phyloP scores from a whole-genome alignment of 2,113 vertebrate species.

The Cebus imitator region DNA sequence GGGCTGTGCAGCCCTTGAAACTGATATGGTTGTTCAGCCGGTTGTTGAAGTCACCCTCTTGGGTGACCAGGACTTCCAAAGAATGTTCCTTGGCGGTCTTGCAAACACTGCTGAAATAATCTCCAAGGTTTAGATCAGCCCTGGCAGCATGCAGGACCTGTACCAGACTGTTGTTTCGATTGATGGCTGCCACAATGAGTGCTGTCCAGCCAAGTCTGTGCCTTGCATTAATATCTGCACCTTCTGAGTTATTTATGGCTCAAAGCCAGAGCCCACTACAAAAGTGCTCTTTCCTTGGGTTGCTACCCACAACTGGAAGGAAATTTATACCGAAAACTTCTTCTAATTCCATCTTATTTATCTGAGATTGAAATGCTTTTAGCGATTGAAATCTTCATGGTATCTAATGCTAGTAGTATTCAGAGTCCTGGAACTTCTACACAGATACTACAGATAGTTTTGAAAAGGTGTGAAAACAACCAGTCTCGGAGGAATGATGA shows the following conservation, averaged over 20 bases:
- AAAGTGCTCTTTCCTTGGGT: slow-evolving; percentile 85
- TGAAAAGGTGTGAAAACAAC: slow-evolving; percentile 90
- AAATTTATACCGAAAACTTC: slow-evolving; percentile 81
- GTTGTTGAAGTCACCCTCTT: slow-evolving; percentile 97
- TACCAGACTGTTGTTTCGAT: slow-evolving; percentile 90
- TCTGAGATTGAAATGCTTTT: slow-evolving; percentile 94
- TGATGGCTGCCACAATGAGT: slow-evolving; percentile 96
- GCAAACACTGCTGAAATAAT: slow-evolving; percentile 95
- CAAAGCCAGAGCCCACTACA: too few species aligned
- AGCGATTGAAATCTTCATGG: slow-evolving; percentile 92
- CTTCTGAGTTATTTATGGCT: too few species aligned
- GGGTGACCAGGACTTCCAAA: slow-evolving; percentile 94
- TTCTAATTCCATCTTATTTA: slow-evolving; percentile 87
- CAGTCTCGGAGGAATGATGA: slow-evolving; percentile 78
- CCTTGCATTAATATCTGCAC: slow-evolving; percentile 87
- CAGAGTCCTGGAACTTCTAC: slow-evolving; percentile 74
- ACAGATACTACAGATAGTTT: slow-evolving; percentile 87
- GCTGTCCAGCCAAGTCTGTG: slow-evolving; percentile 95
- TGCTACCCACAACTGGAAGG: slow-evolving; percentile 88
- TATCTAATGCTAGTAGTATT: slow-evolving; percentile 87
- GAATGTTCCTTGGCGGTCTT: slow-evolving; percentile 95
- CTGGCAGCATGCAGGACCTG: slow-evolving; percentile 90
- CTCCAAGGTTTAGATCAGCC: slow-evolving; percentile 94
- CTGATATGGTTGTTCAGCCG: slow-evolving; percentile 94
- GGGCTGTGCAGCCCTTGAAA: slow-evolving; percentile 93